A percentile compares a stretch with the other conserved stretches of the same genome.
Conservation (phyloP, 2,113 vertebrate genomes). For the Microtus pennsylvanicus region DNA sequence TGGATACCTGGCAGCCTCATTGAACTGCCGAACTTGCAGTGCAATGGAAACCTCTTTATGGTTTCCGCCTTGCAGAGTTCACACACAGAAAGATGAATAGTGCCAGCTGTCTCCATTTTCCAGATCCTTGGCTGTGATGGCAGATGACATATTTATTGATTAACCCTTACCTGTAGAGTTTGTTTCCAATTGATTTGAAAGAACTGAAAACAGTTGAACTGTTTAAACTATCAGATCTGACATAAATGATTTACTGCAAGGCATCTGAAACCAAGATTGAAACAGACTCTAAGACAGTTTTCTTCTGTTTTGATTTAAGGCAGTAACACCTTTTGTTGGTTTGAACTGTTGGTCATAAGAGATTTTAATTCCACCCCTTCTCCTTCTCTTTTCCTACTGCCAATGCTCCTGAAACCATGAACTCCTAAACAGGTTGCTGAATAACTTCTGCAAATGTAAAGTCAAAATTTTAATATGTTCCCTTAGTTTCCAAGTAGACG, state of each 20-base stretch:
- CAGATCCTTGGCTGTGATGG: background rate
- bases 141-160: background rate
- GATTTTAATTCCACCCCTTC: background rate
- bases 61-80: background rate
- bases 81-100: background rate
- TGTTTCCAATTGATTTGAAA: slow-evolving; percentile 15
- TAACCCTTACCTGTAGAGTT: background rate
- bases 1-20: too few relatives aligned
- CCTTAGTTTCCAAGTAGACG: background rate
- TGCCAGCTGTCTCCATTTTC: background rate
- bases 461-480: background rate
- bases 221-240: background rate
- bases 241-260: background rate
- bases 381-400: background rate
- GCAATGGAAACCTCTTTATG: background rate
- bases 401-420: background rate
- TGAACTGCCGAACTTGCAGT: background rate
- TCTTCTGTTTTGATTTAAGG: background rate
- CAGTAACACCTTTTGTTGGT: background rate
- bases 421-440: background rate
- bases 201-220: slow-evolving; percentile 15
- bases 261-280: slow-evolving; percentile 22
- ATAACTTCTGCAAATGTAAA: background rate
- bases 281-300: background rate
- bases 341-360: background rate